Base-by-base conservation (phyloP, 2,888 invertebrate genomes). In the Antheraea yamamai region DNA sequence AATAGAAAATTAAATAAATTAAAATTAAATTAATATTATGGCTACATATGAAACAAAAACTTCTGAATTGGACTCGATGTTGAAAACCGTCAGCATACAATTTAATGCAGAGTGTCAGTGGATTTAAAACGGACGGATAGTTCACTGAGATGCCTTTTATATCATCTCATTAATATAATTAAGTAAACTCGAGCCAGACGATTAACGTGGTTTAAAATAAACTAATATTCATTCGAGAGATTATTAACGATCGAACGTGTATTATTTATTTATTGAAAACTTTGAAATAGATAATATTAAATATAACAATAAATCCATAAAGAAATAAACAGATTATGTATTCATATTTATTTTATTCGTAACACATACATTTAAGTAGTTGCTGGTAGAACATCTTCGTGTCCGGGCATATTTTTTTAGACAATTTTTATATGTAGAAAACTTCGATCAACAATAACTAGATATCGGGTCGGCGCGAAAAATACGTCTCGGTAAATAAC, bases 101-200 rank as follows among this genome's bases (percentile, higher is more conserved):
- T 83, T 81, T 81, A 81, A 83, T 82, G 79, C 81, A 80, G 81
- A 84, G 79, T 83, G 79, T 80, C 75, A 79, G 78, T 77, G 79
- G 81, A 84, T 84, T 82, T 82, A 80, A 83, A 84, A 82, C 80
- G 78, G 78, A 77, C 79, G 78, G 79, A 80, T 82, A 77, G 77
- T 78, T 76, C 76, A 78, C 80, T 80, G 61, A 39, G 61, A 75
- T 75, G 61, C 61, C 68, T 72, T 72, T 72, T 70, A 72, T 23
- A 64, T 61, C 73, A 73, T 72, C 61, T 73, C 76, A 78, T 79
- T 4, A 61, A 61, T 58, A 71, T 58, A 47, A 74, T 71, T 47
- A 71, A 35, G 26, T 64, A 55, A 51, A 75, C 76, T 79, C 73
- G 76, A 79, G 10, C 39, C 4, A 39, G 18, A 6, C 20, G 7